Evolutionary conservation across 2,888 invertebrate genomes (phyloP).

Genomic region (Cryptosula pallasiana): DNA sequence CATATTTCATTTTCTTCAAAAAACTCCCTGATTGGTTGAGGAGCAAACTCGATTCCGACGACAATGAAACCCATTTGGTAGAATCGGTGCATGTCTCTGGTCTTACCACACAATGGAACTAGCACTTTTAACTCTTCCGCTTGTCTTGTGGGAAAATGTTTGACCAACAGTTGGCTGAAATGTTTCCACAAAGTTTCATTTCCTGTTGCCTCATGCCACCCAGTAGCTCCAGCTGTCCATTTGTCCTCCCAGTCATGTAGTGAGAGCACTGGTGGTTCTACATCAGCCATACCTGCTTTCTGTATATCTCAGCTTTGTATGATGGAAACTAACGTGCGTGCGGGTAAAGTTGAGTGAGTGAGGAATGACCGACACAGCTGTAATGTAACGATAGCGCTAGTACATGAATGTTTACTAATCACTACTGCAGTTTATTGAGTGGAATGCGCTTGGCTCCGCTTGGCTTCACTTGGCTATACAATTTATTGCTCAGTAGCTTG

Average conservation of each 20-base stretch:
- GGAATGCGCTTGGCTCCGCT: too few species aligned
- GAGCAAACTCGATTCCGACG: not conserved
- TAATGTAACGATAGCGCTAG: too few species aligned
- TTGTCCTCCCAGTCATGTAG: not conserved
- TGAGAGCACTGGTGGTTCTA: too few species aligned
- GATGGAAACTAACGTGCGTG: too few species aligned
- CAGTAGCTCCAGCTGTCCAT: not conserved
- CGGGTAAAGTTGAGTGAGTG: too few species aligned
- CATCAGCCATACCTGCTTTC: too few species aligned
- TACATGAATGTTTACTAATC: too few species aligned
- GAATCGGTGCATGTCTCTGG: conserved; percentile 6
- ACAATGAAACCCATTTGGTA: conserved; percentile 3
- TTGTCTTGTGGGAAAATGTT: not conserved
- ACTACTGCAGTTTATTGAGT: too few species aligned
- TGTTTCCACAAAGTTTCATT: conserved; percentile 6
- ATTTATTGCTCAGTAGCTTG: too few species aligned
- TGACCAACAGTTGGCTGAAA: not conserved
- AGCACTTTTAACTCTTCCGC: not conserved
- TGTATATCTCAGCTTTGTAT: too few species aligned
- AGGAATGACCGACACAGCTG: too few species aligned
- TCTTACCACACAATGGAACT: conserved; percentile 21
- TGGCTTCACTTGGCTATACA: too few species aligned
- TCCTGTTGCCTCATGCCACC: not conserved
- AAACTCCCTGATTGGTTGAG: not conserved
- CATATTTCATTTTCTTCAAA: conserved; percentile 1